Percentiles rank a stretch among this genome's conserved stretches.
phyloP scores from a whole-genome alignment of 2,797 vertebrate genomes.

The Chrysolophus pictus region DNA sequence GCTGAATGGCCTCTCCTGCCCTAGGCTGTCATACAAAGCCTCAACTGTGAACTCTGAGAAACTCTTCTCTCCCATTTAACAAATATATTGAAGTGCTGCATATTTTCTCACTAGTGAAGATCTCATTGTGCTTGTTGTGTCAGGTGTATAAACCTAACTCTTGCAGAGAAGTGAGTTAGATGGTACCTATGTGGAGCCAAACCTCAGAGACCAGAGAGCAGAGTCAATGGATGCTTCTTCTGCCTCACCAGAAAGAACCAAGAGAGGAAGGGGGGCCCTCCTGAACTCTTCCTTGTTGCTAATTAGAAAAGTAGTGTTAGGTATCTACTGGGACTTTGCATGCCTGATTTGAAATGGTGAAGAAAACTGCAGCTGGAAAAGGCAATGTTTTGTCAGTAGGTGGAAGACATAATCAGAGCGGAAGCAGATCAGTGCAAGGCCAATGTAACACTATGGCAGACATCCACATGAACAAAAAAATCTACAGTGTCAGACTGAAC shows the following conservation, averaged over 20 bases:
- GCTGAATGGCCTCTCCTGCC: not conserved
- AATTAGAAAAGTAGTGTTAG: not conserved
- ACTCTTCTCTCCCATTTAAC: not conserved
- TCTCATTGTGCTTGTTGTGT: not conserved
- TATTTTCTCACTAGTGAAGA: not conserved
- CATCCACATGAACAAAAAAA: not conserved
- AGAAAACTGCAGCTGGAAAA: not conserved
- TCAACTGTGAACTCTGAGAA: not conserved
- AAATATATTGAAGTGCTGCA: not conserved
- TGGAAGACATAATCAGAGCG: not conserved
- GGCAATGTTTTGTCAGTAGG: not conserved
- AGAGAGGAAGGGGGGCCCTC: not conserved
- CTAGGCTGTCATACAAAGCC: not conserved
- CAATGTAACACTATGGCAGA: not conserved
- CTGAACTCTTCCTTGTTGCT: not conserved
- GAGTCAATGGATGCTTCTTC: not conserved
- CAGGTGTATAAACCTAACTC: not conserved
- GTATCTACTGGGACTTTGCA: not conserved
- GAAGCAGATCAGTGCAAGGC: not conserved
- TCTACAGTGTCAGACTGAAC: not conserved
- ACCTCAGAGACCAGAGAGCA: accelerated
- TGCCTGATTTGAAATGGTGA: not conserved
- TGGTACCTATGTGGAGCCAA: not conserved
- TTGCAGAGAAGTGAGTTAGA: not conserved
- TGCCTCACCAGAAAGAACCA: not conserved